Percentiles rank a stretch among this genome's conserved stretches.
Conservation (phyloP, 1,140 invertebrate genomes). For the Dreissena polymorpha region DNA sequence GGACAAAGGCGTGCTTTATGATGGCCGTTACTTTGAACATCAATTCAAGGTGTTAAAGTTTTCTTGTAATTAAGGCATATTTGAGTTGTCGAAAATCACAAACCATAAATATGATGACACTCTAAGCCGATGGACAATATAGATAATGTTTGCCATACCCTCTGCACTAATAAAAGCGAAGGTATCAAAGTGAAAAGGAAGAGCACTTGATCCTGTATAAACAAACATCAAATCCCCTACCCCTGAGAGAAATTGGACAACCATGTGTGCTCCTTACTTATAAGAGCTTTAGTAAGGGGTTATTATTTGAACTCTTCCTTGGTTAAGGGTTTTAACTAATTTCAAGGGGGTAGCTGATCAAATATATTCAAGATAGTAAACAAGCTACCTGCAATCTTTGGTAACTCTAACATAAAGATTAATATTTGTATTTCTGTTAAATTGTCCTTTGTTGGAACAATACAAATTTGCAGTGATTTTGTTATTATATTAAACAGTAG, state of each 20-base stretch:
- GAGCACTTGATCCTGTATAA: constrained; percentile 12
- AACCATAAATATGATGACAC: constrained; percentile 13
- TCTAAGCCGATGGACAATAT: constrained; percentile 2
- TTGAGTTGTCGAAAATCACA: constrained; percentile 43
- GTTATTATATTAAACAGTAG: too few species aligned
- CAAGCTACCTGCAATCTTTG: neutral
- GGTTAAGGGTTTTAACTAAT: neutral
- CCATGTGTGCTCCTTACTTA: neutral
- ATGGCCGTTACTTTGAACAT: neutral
- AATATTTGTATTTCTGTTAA: too few species aligned
- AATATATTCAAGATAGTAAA: constrained; percentile 1
- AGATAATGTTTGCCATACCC: constrained; percentile 13
- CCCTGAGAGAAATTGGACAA: neutral
- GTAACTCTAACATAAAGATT: neutral
- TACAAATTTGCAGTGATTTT: too few species aligned
- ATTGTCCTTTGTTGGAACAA: too few species aligned
- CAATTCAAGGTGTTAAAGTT: constrained; percentile 25
- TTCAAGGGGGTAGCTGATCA: neutral
- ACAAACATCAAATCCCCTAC: neutral
- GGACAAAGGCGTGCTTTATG: too few species aligned
- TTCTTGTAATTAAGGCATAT: constrained; percentile 47
- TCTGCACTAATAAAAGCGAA: constrained; percentile 20
- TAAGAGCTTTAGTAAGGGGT: neutral
- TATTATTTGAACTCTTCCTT: constrained; percentile 1
- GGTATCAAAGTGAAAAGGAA: constrained; percentile 39